Evolutionary conservation across 2,113 vertebrate genomes (phyloP), one percentile per base, ranked within the genome.

Genomic region (Anguilla rostrata): DNA sequence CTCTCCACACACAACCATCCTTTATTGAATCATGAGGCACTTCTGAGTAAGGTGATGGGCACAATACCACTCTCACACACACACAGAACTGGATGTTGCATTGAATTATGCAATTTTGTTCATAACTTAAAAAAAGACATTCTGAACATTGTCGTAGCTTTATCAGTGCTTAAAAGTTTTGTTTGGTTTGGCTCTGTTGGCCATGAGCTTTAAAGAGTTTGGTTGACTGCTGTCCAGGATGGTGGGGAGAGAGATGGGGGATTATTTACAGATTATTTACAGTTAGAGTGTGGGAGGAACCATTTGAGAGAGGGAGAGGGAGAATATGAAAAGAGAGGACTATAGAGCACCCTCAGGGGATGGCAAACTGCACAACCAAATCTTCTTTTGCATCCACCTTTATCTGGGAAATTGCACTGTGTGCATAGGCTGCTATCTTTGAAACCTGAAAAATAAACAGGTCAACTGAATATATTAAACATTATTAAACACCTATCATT

Each of bases 391-490:
- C 96, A 3, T 99, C 97, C 88, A 99, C 97, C 86, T 96, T 97
- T 93, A 99, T 98, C 95, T 99, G 98, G 88, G 97, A 98, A 92
- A 99, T 98, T 84, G 97, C 97, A 91, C 98, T 99, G 95, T 95
- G 98, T 92, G 98, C 97, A 0, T 98, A 98, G 20, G 97, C 97
- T 81, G 98, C 97, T 92, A 98, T 97, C 94, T 97, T 97, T 90
- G 97, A 97, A 87, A 98, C 97, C 98, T 99, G 94, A 11, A 84
- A 87, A 53, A 86, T 22, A 85, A 56, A 20, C 40, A 57, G 34
- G 9, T 11, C 22, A 29, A 75, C 11, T 34, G n/a, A n/a, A 34
- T 75, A 75, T 34, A n/a, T 34, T 22, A 29, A 75, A 75, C 2
- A 75, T 1, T n/a, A n/a, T 49, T 57, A 56, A 22, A 0, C 41